These are phyloP conservation scores for Anastatus disparis DNA, from an alignment of 1,140 invertebrate species.

Conservation along the genomic window DNA sequence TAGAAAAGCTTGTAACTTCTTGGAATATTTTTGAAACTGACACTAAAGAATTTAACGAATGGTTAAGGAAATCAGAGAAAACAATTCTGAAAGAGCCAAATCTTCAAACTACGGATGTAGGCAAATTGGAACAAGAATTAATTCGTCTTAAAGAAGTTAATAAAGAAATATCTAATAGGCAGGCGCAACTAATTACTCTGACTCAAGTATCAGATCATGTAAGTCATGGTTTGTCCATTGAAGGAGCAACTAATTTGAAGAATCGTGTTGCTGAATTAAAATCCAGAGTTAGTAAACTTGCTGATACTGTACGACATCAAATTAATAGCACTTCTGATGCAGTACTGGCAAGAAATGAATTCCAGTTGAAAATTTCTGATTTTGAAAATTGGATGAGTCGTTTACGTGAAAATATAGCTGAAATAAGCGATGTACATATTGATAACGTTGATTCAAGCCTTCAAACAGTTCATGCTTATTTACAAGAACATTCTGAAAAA, in stretches of 20 bases:
- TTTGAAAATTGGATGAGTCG: slow-evolving; percentile 88
- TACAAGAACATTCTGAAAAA: slow-evolving; percentile 85
- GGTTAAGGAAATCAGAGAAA: slow-evolving; percentile 77
- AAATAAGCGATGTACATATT: slow-evolving; percentile 82
- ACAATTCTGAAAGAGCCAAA: slow-evolving; percentile 67
- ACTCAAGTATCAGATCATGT: slow-evolving; percentile 84
- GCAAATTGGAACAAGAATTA: slow-evolving; percentile 79
- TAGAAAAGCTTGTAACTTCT: slow-evolving; percentile 80
- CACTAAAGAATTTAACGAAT: slow-evolving; percentile 76
- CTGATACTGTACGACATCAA: slow-evolving; percentile 77
- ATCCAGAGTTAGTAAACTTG: slow-evolving; percentile 74
- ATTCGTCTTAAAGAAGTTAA: slow-evolving; percentile 79
- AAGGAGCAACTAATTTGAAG: slow-evolving; percentile 79
- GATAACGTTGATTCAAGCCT: slow-evolving; percentile 82
- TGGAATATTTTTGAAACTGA: slow-evolving; percentile 85
- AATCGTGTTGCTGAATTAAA: slow-evolving; percentile 79
- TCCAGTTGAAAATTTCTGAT: slow-evolving; percentile 81
- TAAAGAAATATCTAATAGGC: slow-evolving; percentile 84
- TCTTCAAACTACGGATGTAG: slow-evolving; percentile 74
- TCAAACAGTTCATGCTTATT: slow-evolving; percentile 80
- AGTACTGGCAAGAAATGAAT: slow-evolving; percentile 83
- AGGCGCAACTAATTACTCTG: slow-evolving; percentile 81
- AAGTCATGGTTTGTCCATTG: slow-evolving; percentile 77
- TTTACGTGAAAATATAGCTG: slow-evolving; percentile 77
- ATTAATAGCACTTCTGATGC: slow-evolving; percentile 84